Evolutionary conservation across 1,140 invertebrate species (phyloP).

Genomic region (Aphelenchoides fujianensis): DNA sequence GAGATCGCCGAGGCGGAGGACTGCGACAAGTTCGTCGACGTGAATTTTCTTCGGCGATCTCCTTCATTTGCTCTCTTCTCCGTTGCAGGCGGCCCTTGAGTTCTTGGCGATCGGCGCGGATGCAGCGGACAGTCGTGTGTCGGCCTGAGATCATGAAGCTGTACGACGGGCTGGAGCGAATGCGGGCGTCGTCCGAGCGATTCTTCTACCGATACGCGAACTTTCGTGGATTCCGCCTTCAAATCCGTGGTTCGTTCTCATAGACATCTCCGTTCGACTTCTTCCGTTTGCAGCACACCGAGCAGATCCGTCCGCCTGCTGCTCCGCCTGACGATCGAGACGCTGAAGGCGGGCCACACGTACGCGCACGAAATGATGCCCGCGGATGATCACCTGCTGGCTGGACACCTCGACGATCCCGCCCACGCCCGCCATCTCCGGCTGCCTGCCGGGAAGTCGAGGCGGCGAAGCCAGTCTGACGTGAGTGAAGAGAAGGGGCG

Average conservation of each 20-base stretch:
- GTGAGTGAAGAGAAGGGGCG: not conserved
- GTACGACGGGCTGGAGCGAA: not conserved
- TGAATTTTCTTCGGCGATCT: not conserved
- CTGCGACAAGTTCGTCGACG: not conserved
- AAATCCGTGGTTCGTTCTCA: too few species aligned
- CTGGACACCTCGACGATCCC: slow-evolving; percentile 5
- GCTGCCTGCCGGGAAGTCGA: not conserved
- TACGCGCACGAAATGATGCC: slow-evolving; percentile 16
- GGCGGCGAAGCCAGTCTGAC: not conserved
- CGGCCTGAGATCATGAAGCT: slow-evolving; percentile 1
- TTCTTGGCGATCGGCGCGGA: not conserved
- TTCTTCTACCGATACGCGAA: slow-evolving; percentile 18
- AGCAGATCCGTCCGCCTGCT: slow-evolving; percentile 1
- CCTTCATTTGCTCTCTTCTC: too few species aligned
- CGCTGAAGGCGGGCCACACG: slow-evolving; percentile 4
- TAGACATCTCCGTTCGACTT: too few species aligned
- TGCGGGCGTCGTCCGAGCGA: not conserved
- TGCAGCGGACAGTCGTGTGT: slow-evolving; percentile 4
- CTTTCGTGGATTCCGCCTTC: slow-evolving; percentile 12
- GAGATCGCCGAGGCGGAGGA: slow-evolving; percentile 2
- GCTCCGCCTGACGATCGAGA: slow-evolving; percentile 10
- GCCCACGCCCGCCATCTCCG: not conserved
- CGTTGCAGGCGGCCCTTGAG: slow-evolving; percentile 4
- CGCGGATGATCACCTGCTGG: slow-evolving; percentile 18
- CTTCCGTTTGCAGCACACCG: not conserved